These are phyloP conservation scores for Theropithecus gelada DNA, from an alignment of 2,113 vertebrate species.

Conservation along the genomic window DNA sequence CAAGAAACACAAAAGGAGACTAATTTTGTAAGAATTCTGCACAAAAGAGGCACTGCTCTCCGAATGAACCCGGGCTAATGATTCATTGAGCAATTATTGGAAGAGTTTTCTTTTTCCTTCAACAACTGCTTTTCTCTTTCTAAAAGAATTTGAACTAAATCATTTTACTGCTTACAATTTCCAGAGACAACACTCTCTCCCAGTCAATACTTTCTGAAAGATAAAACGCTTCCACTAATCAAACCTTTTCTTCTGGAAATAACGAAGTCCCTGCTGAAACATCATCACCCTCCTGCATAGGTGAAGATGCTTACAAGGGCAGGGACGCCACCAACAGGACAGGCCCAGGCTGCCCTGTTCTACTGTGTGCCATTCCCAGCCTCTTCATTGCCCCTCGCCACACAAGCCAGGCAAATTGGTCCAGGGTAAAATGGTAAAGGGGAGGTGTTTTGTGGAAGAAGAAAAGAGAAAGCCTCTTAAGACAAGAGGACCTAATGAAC, in stretches of 20 bases:
- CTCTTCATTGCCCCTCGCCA: not conserved
- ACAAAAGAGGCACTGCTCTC: not conserved
- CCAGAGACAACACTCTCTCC: not conserved
- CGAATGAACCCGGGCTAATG: conserved; percentile 42
- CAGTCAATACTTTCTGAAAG: not conserved
- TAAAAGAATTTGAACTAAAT: conserved; percentile 52
- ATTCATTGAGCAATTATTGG: conserved; percentile 40
- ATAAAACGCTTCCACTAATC: conserved; percentile 25
- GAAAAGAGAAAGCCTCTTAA: not conserved
- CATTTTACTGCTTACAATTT: conserved; percentile 39
- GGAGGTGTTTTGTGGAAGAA: not conserved
- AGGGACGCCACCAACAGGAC: not conserved
- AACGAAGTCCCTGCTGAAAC: not conserved
- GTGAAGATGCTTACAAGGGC: not conserved
- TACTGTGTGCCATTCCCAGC: not conserved
- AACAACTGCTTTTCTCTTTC: conserved; percentile 21
- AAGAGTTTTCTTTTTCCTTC: conserved; percentile 48
- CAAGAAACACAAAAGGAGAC: not conserved
- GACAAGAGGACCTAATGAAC: not conserved
- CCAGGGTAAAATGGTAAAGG: not conserved
- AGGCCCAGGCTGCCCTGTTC: too few species aligned
- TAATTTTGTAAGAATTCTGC: not conserved
- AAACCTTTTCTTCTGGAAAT: not conserved
- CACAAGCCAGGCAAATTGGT: too few species aligned
- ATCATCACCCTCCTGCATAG: not conserved